phyloP scores from a whole-genome alignment of 53 echinoderm and acorn worm genomes.

The Antedon mediterranea region DNA sequence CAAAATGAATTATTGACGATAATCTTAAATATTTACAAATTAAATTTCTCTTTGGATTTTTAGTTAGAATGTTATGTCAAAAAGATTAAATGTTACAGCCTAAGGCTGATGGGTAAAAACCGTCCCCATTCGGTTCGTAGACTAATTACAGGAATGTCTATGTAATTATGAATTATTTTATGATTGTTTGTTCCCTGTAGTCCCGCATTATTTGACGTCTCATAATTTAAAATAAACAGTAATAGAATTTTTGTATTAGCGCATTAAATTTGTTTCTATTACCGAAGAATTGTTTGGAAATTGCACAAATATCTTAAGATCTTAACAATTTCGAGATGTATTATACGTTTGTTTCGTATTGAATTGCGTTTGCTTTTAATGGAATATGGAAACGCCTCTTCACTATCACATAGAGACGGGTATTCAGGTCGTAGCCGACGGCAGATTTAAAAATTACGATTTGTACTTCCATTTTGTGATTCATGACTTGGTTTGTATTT shows the following conservation, averaged over 20 bases:
- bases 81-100: not conserved
- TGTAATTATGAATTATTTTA: not conserved
- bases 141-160: not conserved
- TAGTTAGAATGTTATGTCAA: not conserved
- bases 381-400: not conserved
- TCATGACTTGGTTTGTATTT: not conserved
- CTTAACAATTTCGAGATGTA: not conserved
- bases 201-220: not conserved
- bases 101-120: not conserved
- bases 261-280: not conserved
- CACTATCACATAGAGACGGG: not conserved
- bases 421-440: not conserved
- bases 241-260: not conserved
- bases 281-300: not conserved
- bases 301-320: not conserved
- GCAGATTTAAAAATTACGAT: not conserved
- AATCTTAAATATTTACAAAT: not conserved
- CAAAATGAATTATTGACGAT: not conserved
- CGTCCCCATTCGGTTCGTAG: not conserved
- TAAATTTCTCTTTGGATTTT: not conserved
- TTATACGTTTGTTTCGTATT: too few relatives aligned
- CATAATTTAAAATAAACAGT: not conserved
- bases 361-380: not conserved
- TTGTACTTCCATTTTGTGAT: not conserved
- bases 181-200: not conserved